Evolutionary conservation across 2,113 vertebrate genomes (phyloP).

Genomic region (Oryzias melastigma): DNA sequence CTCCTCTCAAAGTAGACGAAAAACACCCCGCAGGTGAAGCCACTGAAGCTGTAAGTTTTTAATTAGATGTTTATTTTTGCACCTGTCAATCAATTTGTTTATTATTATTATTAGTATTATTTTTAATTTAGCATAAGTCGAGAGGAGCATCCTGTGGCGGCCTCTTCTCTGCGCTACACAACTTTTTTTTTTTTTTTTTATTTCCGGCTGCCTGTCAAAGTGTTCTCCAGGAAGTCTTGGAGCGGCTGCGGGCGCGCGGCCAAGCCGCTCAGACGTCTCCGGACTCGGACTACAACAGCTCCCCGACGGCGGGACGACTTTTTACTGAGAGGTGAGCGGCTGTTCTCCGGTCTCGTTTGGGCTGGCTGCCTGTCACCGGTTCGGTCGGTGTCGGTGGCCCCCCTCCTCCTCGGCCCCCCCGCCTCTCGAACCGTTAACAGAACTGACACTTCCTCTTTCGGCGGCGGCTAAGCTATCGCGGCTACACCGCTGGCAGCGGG

Average conservation of each 20-base stretch:
- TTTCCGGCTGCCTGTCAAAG: conserved; percentile 66
- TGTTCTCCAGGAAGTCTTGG: conserved; percentile 68
- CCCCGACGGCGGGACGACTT: conserved; percentile 10
- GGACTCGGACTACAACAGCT: conserved; percentile 30
- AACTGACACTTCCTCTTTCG: conserved; percentile 61
- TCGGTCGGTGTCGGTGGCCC: conserved; percentile 7
- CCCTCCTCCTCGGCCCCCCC: not conserved
- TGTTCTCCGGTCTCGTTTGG: not conserved
- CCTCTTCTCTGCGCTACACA: conserved; percentile 11
- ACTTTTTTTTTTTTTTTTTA: conserved; percentile 32
- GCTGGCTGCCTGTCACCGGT: not conserved
- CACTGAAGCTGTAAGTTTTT: not conserved
- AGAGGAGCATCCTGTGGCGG: not conserved
- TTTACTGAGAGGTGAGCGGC: conserved; percentile 35
- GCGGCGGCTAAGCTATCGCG: conserved; percentile 18
- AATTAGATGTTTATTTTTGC: not conserved
- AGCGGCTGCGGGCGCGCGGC: conserved; percentile 60
- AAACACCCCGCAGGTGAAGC: not conserved
- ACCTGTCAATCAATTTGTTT: not conserved
- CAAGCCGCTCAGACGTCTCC: conserved; percentile 50
- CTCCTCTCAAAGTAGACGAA: not conserved
- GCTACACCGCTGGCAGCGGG: conserved; percentile 9
- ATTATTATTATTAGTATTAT: no score
- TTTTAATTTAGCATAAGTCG: not conserved
- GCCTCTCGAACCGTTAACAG: conserved; percentile 11